These are phyloP conservation scores for Drosophila mercatorum DNA, from an alignment of 2,888 invertebrate genomes.

Conservation along the genomic window DNA sequence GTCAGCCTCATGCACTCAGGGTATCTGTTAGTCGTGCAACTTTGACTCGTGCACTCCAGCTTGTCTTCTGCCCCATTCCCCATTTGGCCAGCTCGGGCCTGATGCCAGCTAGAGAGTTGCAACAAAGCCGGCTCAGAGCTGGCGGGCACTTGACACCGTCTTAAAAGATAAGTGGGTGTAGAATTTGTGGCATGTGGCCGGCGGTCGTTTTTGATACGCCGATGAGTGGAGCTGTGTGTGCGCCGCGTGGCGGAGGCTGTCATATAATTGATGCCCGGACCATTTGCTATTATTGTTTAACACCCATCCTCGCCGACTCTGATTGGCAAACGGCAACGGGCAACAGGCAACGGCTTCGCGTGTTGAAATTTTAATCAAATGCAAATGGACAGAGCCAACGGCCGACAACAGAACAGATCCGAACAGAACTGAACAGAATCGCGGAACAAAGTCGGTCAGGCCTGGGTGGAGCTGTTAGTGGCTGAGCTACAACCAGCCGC, in stretches of 20 bases:
- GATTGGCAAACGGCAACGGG: conserved; percentile 45
- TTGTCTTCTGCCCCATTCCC: neutral
- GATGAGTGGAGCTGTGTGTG: conserved; percentile 13
- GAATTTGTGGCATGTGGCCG: conserved; percentile 72
- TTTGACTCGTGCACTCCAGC: neutral
- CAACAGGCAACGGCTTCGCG: conserved; percentile 15
- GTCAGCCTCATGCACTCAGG: neutral
- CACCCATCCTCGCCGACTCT: conserved; percentile 48
- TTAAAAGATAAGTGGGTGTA: conserved; percentile 76
- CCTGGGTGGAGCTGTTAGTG: conserved; percentile 52
- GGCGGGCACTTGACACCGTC: conserved; percentile 80
- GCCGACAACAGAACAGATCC: neutral
- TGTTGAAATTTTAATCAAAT: conserved; percentile 77
- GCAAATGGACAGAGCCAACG: conserved; percentile 50
- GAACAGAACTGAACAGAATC: conserved; percentile 5
- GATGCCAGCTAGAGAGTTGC: conserved; percentile 46
- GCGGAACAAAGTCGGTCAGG: conserved; percentile 61
- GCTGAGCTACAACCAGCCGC: conserved; percentile 4
- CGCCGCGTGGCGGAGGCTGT: conserved; percentile 58
- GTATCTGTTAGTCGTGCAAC: neutral
- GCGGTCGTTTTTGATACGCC: conserved; percentile 42
- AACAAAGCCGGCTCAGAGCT: conserved; percentile 69
- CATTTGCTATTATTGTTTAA: conserved; percentile 78
- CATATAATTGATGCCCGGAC: conserved; percentile 79
- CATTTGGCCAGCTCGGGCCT: conserved; percentile 42